phyloP scores from a whole-genome alignment of 2,113 vertebrate genomes.

The Pteronura brasiliensis region DNA sequence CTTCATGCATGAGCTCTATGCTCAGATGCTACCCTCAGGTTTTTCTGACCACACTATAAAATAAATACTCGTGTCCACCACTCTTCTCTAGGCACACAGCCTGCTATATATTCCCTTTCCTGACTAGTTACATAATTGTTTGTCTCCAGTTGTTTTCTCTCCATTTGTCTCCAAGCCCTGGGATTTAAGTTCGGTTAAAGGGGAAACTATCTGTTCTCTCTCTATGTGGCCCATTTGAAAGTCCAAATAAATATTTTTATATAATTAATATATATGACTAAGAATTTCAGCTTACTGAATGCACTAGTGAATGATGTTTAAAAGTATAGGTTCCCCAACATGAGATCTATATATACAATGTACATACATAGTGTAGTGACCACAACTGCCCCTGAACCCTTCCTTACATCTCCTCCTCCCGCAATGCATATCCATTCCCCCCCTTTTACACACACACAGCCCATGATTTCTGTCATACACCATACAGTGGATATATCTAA shows the following conservation, averaged over 20 bases:
- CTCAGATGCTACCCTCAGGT: background rate
- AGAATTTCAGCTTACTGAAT: background rate
- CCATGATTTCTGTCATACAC: background rate
- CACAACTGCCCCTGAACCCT: background rate
- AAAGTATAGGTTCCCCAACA: background rate
- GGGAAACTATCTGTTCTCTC: background rate
- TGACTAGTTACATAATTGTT: background rate
- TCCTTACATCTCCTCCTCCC: background rate
- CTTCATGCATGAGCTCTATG: background rate
- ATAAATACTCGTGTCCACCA: background rate
- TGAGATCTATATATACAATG: background rate
- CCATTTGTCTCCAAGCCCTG: background rate
- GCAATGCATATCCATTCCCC: background rate
- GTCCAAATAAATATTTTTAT: background rate
- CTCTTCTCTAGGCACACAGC: fast-evolving
- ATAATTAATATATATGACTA: background rate
- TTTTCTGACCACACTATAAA: background rate
- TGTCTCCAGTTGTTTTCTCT: background rate
- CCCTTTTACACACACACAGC: background rate
- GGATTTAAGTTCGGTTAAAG: background rate
- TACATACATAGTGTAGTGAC: background rate
- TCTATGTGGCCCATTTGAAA: background rate
- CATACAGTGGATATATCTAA: background rate
- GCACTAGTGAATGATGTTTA: background rate
- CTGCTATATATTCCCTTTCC: background rate